A percentile compares a stretch with the other conserved stretches of the same genome.
phyloP scores from a whole-genome alignment of 37 sponge, comb jelly and placozoan species.

The Cliona cf. orientalis region DNA sequence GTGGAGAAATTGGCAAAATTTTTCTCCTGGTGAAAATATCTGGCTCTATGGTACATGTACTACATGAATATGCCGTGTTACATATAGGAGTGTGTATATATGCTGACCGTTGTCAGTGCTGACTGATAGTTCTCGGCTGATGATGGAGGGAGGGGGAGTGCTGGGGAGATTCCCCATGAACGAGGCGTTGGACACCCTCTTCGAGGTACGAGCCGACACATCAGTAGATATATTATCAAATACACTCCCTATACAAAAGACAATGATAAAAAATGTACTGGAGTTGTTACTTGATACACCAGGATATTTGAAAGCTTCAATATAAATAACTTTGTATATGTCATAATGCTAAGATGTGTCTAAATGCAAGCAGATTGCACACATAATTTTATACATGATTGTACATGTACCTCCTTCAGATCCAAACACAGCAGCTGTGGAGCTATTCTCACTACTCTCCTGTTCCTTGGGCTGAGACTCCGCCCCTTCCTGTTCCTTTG shows the following conservation, averaged over 20 bases:
- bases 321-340: too few species aligned
- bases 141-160: background rate
- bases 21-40: too few species aligned
- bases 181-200: slow-evolving; percentile 17
- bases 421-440: slow-evolving; percentile 51
- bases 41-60: background rate
- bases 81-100: background rate
- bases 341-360: too few species aligned
- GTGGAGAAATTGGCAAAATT: too few species aligned
- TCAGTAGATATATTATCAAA: slow-evolving; percentile 25
- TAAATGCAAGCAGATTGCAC: too few species aligned
- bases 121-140: background rate
- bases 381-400: background rate
- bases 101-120: slow-evolving; percentile 39
- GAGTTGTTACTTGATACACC: too few species aligned
- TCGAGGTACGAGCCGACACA: slow-evolving; percentile 8
- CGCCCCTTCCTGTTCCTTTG: slow-evolving; percentile 1
- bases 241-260: background rate
- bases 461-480: background rate
- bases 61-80: background rate
- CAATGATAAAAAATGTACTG: too few species aligned
- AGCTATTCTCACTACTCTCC: slow-evolving; percentile 7
- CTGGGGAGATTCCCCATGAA: background rate
- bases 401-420: slow-evolving; percentile 31
- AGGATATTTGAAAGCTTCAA: background rate